Percentiles rank a stretch among this genome's conserved stretches.
Conservation (phyloP, 2,888 invertebrate genomes). For the Aphodius sticticus region DNA sequence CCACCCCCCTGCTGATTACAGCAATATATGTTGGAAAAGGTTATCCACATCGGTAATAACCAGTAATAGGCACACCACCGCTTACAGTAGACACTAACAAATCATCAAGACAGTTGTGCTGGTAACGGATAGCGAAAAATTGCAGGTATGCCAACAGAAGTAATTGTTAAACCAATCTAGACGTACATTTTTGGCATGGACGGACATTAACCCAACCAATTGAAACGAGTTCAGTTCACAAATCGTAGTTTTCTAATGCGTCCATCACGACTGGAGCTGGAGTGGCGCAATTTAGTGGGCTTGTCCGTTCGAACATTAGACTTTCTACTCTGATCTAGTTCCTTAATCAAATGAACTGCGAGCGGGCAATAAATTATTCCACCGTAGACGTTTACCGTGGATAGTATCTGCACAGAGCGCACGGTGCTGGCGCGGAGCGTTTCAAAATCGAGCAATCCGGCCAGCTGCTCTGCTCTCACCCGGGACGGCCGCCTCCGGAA, state of each 20-base stretch:
- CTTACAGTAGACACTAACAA: no score
- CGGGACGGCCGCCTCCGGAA: neutral
- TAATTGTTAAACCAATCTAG: neutral
- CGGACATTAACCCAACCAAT: neutral
- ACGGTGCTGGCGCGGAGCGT: neutral
- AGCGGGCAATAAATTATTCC: slow-evolving; percentile 30
- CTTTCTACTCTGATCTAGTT: slow-evolving; percentile 36
- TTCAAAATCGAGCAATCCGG: neutral
- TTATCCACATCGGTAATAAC: no score
- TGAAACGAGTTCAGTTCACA: neutral
- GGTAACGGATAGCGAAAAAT: neutral
- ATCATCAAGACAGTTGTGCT: no score
- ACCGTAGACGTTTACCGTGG: slow-evolving; percentile 29
- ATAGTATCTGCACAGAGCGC: neutral
- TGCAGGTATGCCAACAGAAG: neutral
- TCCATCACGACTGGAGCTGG: neutral
- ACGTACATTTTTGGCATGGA: neutral
- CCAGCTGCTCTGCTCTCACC: slow-evolving; percentile 4
- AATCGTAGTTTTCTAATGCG: neutral
- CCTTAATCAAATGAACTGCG: slow-evolving; percentile 31
- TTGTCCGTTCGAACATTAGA: slow-evolving; percentile 6
- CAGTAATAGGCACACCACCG: no score
- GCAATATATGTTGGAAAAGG: no score
- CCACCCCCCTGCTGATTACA: no score
- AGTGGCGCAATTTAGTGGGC: slow-evolving; percentile 4